Conservation (phyloP, 2,113 vertebrate species). For the Eclectus roratus region DNA sequence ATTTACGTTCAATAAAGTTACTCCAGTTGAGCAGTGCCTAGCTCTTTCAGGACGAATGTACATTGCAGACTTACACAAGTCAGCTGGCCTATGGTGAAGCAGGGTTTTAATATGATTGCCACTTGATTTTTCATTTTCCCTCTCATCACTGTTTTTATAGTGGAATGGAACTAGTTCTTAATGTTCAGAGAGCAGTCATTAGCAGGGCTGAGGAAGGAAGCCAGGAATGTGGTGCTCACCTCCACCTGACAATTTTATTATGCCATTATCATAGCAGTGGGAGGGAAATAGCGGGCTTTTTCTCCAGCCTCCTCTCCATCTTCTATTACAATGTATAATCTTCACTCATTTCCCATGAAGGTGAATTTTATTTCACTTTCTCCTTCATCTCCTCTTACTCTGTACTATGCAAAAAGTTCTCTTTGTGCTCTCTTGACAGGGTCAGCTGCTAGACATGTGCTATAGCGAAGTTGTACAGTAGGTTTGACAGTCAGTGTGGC, state of each 20-base stretch:
- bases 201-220: background rate
- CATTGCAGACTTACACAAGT: background rate
- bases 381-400: background rate
- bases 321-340: background rate
- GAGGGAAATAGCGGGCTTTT: background rate
- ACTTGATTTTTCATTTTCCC: background rate
- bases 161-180: background rate
- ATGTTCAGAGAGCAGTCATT: background rate
- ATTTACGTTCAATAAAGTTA: background rate
- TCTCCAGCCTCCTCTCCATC: background rate
- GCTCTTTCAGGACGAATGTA: background rate
- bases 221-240: background rate
- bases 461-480: rapidly evolving
- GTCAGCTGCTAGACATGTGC: background rate
- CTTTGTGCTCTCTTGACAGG: background rate
- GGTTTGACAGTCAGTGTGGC: rapidly evolving
- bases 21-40: background rate
- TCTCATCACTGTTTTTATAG: background rate
- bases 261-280: background rate
- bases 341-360: background rate
- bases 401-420: background rate
- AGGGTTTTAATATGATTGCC: background rate
- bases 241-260: background rate
- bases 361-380: background rate
- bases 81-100: background rate